Evolutionary conservation across 2,113 vertebrate genomes (phyloP).

Genomic region (Raja brachyura): DNA sequence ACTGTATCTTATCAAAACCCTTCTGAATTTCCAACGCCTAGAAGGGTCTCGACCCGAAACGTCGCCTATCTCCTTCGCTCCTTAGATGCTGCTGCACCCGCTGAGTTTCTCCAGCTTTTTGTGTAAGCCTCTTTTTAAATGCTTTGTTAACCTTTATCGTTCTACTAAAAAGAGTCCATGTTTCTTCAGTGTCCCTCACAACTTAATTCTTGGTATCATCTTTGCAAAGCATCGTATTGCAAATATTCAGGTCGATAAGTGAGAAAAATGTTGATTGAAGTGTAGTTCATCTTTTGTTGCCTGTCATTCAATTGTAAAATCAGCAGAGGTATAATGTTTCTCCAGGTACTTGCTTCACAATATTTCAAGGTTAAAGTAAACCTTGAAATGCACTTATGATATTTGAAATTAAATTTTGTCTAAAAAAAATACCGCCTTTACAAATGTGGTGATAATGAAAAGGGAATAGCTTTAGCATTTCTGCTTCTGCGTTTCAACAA

Average conservation of each 20-base stretch:
- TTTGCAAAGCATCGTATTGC: not conserved
- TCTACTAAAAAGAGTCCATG: not conserved
- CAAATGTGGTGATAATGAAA: not conserved
- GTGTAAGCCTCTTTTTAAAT: not conserved
- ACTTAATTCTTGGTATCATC: not conserved
- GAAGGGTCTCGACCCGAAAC: too few species aligned
- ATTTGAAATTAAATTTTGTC: not conserved
- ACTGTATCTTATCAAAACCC: not conserved
- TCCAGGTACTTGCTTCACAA: not conserved
- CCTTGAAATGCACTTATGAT: not conserved
- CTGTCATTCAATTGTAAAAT: not conserved
- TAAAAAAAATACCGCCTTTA: not conserved
- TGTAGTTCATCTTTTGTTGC: not conserved
- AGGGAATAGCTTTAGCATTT: conserved; percentile 8
- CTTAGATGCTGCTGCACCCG: too few species aligned
- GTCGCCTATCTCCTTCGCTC: too few species aligned
- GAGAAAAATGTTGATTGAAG: not conserved
- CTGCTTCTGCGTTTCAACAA: not conserved
- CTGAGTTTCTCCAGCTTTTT: too few species aligned
- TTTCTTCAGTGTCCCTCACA: not conserved
- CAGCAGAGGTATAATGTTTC: not conserved
- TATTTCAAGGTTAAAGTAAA: not conserved
- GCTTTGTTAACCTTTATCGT: too few species aligned
- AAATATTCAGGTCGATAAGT: not conserved
- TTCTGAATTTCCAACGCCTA: too few species aligned